A percentile compares a stretch with the other conserved stretches of the same genome.
Conservation (phyloP, 1,140 invertebrate species). For the Pararge aegeria region DNA sequence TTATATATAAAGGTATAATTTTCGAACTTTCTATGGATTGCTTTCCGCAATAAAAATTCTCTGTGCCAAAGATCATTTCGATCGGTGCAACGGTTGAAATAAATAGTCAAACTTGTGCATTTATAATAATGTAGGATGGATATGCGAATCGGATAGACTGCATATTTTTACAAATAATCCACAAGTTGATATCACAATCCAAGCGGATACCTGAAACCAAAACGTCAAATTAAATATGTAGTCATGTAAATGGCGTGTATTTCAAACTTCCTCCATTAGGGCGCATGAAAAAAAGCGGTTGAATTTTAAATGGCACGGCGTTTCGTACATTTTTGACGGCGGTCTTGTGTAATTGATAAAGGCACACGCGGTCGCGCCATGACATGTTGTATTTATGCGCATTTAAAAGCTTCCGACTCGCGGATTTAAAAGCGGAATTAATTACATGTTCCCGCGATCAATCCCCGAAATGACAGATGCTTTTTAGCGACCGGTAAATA, state of each 20-base stretch:
- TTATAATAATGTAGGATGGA: no score
- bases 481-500: constrained; percentile 26
- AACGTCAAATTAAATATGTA: constrained; percentile 1
- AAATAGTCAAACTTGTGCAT: no score
- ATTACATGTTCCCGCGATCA: constrained; percentile 50
- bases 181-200: no score
- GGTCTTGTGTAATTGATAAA: constrained; percentile 70
- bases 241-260: constrained; percentile 10
- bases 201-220: background rate
- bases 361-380: constrained; percentile 52
- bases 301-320: constrained; percentile 55
- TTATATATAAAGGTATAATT: no score
- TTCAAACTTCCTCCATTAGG: constrained; percentile 10
- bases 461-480: constrained; percentile 42
- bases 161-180: no score
- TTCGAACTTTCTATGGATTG: no score
- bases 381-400: constrained; percentile 70
- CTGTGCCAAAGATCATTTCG: no score
- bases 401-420: constrained; percentile 70
- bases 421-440: constrained; percentile 65
- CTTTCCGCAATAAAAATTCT: no score
- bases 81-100: no score
- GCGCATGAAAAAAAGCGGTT: constrained; percentile 20
- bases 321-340: constrained; percentile 56
- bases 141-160: no score